These are phyloP conservation scores for Agelastica alni DNA, from an alignment of 2,888 invertebrate species.

Conservation along the genomic window DNA sequence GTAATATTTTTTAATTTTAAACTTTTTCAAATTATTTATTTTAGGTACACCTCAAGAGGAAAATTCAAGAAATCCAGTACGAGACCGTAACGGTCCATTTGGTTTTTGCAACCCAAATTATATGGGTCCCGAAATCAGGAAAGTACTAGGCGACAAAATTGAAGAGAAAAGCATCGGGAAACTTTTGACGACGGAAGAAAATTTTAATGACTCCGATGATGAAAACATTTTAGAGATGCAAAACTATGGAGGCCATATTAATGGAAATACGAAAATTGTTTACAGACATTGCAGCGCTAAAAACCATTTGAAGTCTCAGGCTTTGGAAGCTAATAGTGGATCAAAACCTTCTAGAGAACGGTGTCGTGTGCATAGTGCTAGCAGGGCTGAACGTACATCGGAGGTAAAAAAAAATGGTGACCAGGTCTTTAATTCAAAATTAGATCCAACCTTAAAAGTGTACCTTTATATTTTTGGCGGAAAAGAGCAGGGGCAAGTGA, in stretches of 20 bases:
- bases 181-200: slow-evolving; percentile 34
- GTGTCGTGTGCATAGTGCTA: slow-evolving; percentile 62
- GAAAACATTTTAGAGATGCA: slow-evolving; percentile 51
- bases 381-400: slow-evolving; percentile 58
- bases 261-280: slow-evolving; percentile 51
- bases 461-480: slow-evolving; percentile 78
- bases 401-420: slow-evolving; percentile 40
- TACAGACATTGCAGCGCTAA: slow-evolving; percentile 47
- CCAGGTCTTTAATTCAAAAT: slow-evolving; percentile 28
- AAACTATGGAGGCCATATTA: slow-evolving; percentile 48
- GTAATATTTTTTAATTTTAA: too few relatives aligned
- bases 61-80: slow-evolving; percentile 43
- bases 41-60: slow-evolving; percentile 51
- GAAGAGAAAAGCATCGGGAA: slow-evolving; percentile 39
- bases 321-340: slow-evolving; percentile 48
- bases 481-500: slow-evolving; percentile 76
- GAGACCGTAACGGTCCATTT: slow-evolving; percentile 57
- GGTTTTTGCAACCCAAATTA: slow-evolving; percentile 81
- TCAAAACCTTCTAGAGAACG: slow-evolving; percentile 38
- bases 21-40: too few relatives aligned
- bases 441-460: slow-evolving; percentile 60
- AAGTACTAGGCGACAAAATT: slow-evolving; percentile 40
- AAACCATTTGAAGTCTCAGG: slow-evolving; percentile 56
- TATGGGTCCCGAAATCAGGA: slow-evolving; percentile 67
- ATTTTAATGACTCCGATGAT: slow-evolving; percentile 35